Conservation (phyloP, 2,113 vertebrate genomes). For the Mixornis gularis region DNA sequence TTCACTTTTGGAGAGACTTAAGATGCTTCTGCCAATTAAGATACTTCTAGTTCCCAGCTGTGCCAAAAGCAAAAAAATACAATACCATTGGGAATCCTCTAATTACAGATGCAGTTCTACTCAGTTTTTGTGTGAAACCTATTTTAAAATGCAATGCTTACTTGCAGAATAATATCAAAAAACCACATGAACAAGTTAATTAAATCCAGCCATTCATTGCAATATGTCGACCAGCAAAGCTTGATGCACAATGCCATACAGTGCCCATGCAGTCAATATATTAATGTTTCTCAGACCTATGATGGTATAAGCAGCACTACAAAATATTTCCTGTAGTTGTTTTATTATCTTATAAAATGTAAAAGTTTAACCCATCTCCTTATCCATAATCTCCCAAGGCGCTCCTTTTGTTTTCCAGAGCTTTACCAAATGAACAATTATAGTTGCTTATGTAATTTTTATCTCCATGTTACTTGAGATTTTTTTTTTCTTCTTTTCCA, state of each 20-base stretch:
- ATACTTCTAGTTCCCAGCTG: background rate
- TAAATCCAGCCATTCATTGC: background rate
- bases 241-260: fast-evolving
- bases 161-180: background rate
- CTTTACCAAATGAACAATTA: background rate
- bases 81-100: background rate
- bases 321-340: background rate
- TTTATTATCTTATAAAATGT: background rate
- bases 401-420: background rate
- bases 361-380: background rate
- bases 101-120: background rate
- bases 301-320: background rate
- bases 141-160: background rate
- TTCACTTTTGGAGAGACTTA: background rate
- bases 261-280: background rate
- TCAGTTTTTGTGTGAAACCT: background rate
- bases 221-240: background rate
- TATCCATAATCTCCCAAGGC: background rate
- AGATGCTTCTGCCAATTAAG: background rate
- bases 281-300: background rate
- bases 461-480: background rate
- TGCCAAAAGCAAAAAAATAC: background rate
- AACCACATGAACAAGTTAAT: background rate
- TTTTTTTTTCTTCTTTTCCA: background rate
- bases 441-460: background rate